These are phyloP conservation scores for Oncorhynchus keta DNA, from an alignment of 2,113 vertebrate genomes.

Conservation along the genomic window DNA sequence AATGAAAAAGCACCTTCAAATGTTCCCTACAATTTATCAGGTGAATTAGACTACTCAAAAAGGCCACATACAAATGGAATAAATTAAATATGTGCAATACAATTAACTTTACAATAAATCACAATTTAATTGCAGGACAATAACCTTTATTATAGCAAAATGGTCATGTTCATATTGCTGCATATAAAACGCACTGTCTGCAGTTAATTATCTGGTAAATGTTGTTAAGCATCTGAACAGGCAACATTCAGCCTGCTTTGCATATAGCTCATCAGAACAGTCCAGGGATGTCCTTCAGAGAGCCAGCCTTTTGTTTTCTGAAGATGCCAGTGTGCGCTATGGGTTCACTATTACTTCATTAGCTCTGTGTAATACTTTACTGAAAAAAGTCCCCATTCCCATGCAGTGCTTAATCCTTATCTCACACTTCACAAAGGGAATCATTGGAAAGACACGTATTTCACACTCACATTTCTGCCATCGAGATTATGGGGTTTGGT, in stretches of 20 bases:
- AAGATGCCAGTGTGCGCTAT: neutral
- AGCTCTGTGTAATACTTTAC: neutral
- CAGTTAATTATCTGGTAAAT: too few species aligned
- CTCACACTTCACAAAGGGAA: neutral
- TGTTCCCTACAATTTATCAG: slow-evolving; percentile 19
- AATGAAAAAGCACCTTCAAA: slow-evolving; percentile 54
- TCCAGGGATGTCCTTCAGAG: neutral
- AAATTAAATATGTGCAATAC: too few species aligned
- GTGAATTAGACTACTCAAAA: neutral
- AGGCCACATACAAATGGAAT: too few species aligned
- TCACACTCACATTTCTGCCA: slow-evolving; percentile 92
- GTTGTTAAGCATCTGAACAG: neutral
- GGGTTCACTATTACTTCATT: neutral
- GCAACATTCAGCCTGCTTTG: neutral
- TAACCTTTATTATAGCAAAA: neutral
- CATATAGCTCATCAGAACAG: neutral
- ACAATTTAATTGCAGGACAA: neutral
- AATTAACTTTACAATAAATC: too few species aligned
- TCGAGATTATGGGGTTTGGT: slow-evolving; percentile 97
- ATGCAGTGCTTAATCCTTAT: neutral
- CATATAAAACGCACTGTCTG: too few species aligned
- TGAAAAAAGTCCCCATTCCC: neutral
- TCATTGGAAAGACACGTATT: neutral
- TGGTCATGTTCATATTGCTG: neutral
- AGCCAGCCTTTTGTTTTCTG: neutral